phyloP scores from a whole-genome alignment of 2,113 vertebrate genomes.

The Aviceda subcristata region DNA sequence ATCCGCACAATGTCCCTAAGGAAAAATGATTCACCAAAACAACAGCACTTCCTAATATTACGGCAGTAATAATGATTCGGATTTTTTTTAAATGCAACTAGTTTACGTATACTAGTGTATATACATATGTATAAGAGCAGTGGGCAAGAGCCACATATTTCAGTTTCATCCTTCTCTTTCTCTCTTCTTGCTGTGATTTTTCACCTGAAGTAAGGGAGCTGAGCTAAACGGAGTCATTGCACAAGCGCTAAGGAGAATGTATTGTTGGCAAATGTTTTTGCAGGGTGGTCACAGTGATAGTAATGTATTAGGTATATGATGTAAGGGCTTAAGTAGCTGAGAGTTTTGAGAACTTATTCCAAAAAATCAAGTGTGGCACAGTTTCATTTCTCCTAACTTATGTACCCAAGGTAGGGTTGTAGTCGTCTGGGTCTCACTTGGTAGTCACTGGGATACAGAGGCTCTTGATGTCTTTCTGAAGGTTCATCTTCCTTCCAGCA shows the following conservation, averaged over 20 bases:
- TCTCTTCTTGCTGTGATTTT: neutral
- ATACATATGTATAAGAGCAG: neutral
- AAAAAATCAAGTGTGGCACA: neutral
- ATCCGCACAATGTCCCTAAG: neutral
- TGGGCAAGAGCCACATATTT: neutral
- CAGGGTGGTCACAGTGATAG: neutral
- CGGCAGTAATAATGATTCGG: neutral
- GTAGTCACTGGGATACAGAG: accelerated
- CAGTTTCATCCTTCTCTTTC: neutral
- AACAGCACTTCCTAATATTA: neutral
- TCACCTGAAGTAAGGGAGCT: neutral
- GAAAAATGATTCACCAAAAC: neutral
- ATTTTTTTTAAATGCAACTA: neutral
- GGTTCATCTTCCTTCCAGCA: neutral
- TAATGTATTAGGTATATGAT: neutral
- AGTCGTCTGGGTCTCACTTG: neutral
- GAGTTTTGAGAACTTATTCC: neutral
- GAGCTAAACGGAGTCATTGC: neutral
- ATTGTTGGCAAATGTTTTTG: neutral
- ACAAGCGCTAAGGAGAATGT: neutral
- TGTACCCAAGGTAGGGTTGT: neutral
- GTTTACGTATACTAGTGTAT: no score
- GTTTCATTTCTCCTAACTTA: neutral
- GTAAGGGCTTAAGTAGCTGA: neutral
- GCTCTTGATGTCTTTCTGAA: neutral